Percentiles rank a stretch among this genome's conserved stretches.
These are phyloP conservation scores for Halcyon senegalensis DNA, from an alignment of 2,113 vertebrate species.

Conservation along the genomic window DNA sequence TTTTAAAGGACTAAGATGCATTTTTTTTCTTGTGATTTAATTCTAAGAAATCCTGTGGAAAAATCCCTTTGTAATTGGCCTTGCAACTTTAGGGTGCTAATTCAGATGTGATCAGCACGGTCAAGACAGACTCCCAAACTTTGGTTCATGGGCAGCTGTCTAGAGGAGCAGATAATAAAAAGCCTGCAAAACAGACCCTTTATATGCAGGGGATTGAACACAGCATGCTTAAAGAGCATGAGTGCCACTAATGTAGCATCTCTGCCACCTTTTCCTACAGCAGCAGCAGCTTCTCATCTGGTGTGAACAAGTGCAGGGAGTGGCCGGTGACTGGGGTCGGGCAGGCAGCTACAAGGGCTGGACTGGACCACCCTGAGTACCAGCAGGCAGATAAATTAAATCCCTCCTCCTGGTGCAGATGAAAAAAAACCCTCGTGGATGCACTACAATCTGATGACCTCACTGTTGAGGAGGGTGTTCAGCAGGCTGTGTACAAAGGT, in stretches of 20 bases:
- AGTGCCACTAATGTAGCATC: neutral
- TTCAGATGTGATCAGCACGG: neutral
- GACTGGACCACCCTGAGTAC: neutral
- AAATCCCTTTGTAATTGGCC: neutral
- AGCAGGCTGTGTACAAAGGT: neutral
- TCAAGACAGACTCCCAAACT: neutral
- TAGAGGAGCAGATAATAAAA: neutral
- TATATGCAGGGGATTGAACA: neutral
- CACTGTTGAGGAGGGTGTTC: neutral
- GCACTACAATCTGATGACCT: neutral
- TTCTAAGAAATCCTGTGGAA: conserved; percentile 10
- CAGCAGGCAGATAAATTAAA: neutral
- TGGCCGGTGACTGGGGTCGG: neutral
- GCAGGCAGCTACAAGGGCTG: neutral
- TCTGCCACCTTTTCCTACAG: neutral
- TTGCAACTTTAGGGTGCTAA: neutral
- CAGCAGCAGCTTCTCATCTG: neutral
- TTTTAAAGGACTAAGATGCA: conserved; percentile 37
- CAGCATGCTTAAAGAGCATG: neutral
- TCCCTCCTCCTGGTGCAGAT: neutral
- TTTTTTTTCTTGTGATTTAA: conserved; percentile 50
- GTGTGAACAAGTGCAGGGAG: neutral
- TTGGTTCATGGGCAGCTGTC: neutral
- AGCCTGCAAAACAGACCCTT: neutral
- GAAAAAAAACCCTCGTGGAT: neutral